Base-by-base conservation (phyloP, 92 coral and sea anemone genomes). In the Bergia sp. region DNA sequence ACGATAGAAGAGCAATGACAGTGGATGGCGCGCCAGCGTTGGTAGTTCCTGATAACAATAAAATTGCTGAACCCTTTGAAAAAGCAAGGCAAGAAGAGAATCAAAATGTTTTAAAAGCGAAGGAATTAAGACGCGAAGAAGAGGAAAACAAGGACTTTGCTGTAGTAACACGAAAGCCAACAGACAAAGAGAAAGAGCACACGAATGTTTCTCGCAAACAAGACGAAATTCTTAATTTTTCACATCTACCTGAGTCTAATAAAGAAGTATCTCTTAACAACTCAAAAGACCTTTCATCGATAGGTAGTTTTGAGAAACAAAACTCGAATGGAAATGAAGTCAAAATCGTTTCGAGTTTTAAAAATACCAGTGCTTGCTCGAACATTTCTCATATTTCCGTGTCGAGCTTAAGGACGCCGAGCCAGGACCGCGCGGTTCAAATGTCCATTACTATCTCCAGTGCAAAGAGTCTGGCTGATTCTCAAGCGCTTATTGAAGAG, bases 371-470 rank as follows among this genome's bases (percentile, higher is more conserved):
- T 45, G 47, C 67, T 4, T 15, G 58, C 53, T 84, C 87, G 9
- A 84, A 84, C 55, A 71, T 64, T 82, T 82, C 86, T 40, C 82
- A 79, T 79, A 82, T 71, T 84, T 84, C 87, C 1, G 87, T 43
- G 4, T 84, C 87, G 18, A 84, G 87, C 79, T 45, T 84, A 8
- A 84, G 87, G 42, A 84, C 87, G 2, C 73, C 77, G 11, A 66
- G 42, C 77, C 87, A 37, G 11, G 29, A 23, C 38, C 42, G 44
- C 29, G 77, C 64, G 4, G 77, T 57, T 13, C 79, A 44, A 0
- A 69, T 84, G 79, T 71, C 87, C 1, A 84, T 84, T 36, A 67
- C 87, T 0, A 84, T 84, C 23, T 84, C 87, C 5, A 84, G 87
- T 73, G 87, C 87, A 21, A 71, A 84, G 36, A 84, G 87, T 75